Evolutionary conservation across 1,140 invertebrate genomes (phyloP).

Genomic region (Chionoecetes opilio): DNA sequence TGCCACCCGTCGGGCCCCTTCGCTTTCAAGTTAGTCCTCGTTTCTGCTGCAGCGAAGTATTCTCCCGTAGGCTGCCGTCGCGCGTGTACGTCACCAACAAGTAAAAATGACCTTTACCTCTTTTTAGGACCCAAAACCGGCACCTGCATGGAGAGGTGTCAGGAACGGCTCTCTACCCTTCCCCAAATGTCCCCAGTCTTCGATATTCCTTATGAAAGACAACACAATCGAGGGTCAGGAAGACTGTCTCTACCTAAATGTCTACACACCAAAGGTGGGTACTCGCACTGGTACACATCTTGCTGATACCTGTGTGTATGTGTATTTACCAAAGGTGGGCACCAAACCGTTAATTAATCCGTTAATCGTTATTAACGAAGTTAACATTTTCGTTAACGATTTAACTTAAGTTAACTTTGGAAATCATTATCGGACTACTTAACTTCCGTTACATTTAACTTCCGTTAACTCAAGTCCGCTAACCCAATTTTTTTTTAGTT

Average conservation of each 20-base stretch:
- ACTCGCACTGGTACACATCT: too few relatives aligned
- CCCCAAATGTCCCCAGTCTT: not conserved
- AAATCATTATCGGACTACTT: too few relatives aligned
- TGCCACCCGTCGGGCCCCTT: conserved; percentile 38
- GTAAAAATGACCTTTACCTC: not conserved
- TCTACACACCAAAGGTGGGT: conserved; percentile 89
- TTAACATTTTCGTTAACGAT: too few relatives aligned
- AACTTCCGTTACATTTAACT: too few relatives aligned
- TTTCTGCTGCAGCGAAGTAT: not conserved
- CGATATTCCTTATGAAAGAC: not conserved
- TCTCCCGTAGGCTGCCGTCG: not conserved
- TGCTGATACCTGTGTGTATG: too few relatives aligned
- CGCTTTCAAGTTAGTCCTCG: conserved; percentile 11
- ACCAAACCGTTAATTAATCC: too few relatives aligned
- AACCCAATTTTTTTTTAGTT: too few relatives aligned
- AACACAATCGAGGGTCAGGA: conserved; percentile 89
- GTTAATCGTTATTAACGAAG: too few relatives aligned
- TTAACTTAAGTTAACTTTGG: too few relatives aligned
- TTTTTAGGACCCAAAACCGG: not conserved
- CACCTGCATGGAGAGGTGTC: not conserved
- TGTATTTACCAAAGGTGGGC: too few relatives aligned
- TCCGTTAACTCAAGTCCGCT: too few relatives aligned
- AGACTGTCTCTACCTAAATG: conserved; percentile 98
- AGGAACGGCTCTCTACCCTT: not conserved
- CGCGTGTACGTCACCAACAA: not conserved